Evolutionary conservation across 2,113 vertebrate genomes (phyloP), one percentile per base, ranked within the genome.

Genomic region (Cyprinus carpio): DNA sequence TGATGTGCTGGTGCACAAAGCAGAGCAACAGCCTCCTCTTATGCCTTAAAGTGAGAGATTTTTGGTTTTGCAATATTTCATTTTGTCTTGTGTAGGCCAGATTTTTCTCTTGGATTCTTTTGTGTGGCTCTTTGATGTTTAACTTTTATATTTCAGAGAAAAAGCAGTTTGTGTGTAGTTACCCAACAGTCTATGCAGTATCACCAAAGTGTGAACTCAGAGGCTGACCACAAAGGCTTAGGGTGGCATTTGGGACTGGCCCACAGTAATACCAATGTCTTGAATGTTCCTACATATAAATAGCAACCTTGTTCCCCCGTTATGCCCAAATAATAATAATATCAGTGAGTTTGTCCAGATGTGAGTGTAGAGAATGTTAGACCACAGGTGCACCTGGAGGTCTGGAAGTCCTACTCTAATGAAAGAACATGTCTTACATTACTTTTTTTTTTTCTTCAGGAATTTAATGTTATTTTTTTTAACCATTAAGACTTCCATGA

Each of bases 301-400:
- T 34, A 9, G 20, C 20, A 58, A n/a, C 31, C 31, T 60, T 78
- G 54, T 58, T 12, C 37, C 18, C 0, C 54, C 4, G 31, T 60
- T 78, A n/a, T 37, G 2, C 54, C 75, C 31, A 78, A 78, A 78
- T 78, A 78, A 78, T 56, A 58, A 77, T 56, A 58, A 77, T 58
- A 58, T 34, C 29, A 58, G 9, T 77, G 20, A 58, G 75, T 29
- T 31, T 34, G 29, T 34, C 49, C 27, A 34, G 40, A 51, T 56
- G 16, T 15, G 15, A 34, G 27, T 65, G 62, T 7, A 31, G 29
- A 34, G 7, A 69, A 34, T 69, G 29, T 34, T 20, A 34, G 29
- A 34, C 15, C 64, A 65, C 64, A 6, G 29, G 64, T 67, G 64
- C 64, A 65, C 4, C 62, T 65, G 13, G 62, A 29, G 25, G 13